Percentiles rank a stretch among this genome's conserved stretches.
Conservation (phyloP, 2,888 invertebrate genomes). For the Mesorhabditis spiculigera region DNA sequence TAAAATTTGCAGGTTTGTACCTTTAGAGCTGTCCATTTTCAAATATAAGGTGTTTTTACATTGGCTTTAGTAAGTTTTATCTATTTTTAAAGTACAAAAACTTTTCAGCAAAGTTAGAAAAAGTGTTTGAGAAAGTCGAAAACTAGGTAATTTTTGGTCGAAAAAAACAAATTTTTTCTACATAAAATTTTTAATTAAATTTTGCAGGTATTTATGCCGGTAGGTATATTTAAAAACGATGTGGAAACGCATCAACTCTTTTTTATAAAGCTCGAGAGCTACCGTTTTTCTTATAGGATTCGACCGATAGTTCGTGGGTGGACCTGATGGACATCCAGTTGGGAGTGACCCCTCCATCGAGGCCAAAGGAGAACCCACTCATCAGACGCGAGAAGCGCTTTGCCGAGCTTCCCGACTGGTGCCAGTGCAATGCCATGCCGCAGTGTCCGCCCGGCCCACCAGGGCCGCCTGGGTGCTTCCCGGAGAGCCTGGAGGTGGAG, state of each 20-base stretch:
- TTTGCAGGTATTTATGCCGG: too few species aligned
- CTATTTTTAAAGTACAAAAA: too few species aligned
- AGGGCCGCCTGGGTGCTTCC: slow-evolving; percentile 36
- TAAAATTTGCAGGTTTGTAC: neutral
- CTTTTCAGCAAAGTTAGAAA: too few species aligned
- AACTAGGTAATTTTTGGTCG: too few species aligned
- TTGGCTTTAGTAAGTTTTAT: too few species aligned
- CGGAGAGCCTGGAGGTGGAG: slow-evolving; percentile 33
- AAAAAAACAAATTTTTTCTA: too few species aligned
- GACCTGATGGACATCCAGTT: slow-evolving; percentile 38
- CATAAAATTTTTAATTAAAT: too few species aligned
- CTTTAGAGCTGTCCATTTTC: too few species aligned
- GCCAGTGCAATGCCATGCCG: slow-evolving; percentile 35
- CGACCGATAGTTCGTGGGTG: slow-evolving; percentile 34
- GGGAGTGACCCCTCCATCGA: slow-evolving; percentile 25
- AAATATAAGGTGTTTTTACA: too few species aligned
- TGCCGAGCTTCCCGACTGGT: slow-evolving; percentile 33
- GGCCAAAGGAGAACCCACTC: slow-evolving; percentile 31
- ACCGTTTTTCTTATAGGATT: slow-evolving; percentile 16
- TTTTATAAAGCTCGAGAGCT: neutral
- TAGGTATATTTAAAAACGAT: too few species aligned
- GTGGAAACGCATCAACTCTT: too few species aligned
- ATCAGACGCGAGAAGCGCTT: slow-evolving; percentile 32
- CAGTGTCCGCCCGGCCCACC: slow-evolving; percentile 40
- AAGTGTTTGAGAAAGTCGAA: too few species aligned